Evolutionary conservation across 1,140 invertebrate genomes (phyloP), one percentile per base, ranked within the genome.

Genomic region (Trichogramma pretiosum): DNA sequence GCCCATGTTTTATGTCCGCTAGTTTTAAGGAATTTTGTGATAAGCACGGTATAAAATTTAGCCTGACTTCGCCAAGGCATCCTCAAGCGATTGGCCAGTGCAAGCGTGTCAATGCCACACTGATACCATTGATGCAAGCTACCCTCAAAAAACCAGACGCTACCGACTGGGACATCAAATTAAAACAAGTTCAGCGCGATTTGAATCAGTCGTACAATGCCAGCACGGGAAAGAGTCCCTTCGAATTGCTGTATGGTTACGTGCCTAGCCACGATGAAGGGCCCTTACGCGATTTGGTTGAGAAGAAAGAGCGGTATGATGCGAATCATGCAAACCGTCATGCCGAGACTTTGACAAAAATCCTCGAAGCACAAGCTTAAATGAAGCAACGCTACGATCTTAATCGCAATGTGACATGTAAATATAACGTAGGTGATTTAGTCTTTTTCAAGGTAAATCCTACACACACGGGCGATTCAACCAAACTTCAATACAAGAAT

Each of bases 221-320:
- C 23, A 16, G 21, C 2, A 43, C 39, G 14, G 2, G 39, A n/a
- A n/a, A n/a, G n/a, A n/a, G n/a, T n/a, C n/a, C n/a, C n/a, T n/a
- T 49, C 26, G 30, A 22, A 33, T 13, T 28, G 10, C n/a, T 49
- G 0, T 43, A 49, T 22, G 47, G 39, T 3, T 49, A 41, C 14
- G 9, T 49, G 11, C 39, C 39, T 1, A 38, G 32, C 2, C 36
- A 34, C 30, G 13, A 24, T 3, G 38, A 49, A 14, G 39, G 39
- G 39, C 5, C 3, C 3, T 13, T 18, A 42, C 17, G 26, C 43
- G 4, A 0, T 5, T 7, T 1, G 28, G 3, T 35, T 3, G 16
- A 23, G 37, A 45, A 28, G 10, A 16, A 19, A 45, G 11, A 3
- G 23, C 2, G 7, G 10, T 13, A 9, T 23, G 5, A 19, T 5